Evolutionary conservation across 2,888 invertebrate species (phyloP), one percentile per base, ranked within the genome.

Genomic region (Volucella inanis): DNA sequence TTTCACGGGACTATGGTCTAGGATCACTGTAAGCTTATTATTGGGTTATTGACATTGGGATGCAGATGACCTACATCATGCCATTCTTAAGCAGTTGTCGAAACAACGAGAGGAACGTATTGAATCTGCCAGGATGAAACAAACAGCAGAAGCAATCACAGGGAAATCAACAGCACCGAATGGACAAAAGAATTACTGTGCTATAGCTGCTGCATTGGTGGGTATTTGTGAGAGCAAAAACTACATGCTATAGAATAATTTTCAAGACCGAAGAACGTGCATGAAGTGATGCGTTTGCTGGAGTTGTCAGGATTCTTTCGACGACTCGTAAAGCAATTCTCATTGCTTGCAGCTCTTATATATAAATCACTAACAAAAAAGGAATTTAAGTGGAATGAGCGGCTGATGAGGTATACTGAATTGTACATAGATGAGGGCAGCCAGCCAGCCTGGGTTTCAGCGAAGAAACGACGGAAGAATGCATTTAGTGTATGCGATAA

Each of bases 341-440:
- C 22, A 22, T 31, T 31, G 1, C 6, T 38, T 1, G 49, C 65
- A 9, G 18, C 39, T 11, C 52, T 52, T 50, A 18, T 52, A 8
- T 50, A 39, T 38, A 31, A 65, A 11, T 11, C 52, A 39, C 12
- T 65, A 15, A 14, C 14, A 45, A 54, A 57, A 6, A 14, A 8
- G 38, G 1, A 11, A 14, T 72, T 62, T 31, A 14, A 62, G n/a
- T 72, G 62, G 52, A 41, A 15, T 14, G 31, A 47, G 14, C 14
- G 49, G 11, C n/a, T n/a, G 43, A 72, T 6, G 8, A 57, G 14
- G 39, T 57, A 39, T 15, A 57, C 10, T 11, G 52, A 75, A 31
- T 11, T 55, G 2, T 65, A 65, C 38, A 65, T 38, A 18, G 65
- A 72, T 50, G 64, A 55, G 15, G 54, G 62, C 57, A 57, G 57